Percentiles rank a stretch among this genome's conserved stretches.
Conservation (phyloP, 2,113 vertebrate genomes). For the Phalacrocorax aristotelis region DNA sequence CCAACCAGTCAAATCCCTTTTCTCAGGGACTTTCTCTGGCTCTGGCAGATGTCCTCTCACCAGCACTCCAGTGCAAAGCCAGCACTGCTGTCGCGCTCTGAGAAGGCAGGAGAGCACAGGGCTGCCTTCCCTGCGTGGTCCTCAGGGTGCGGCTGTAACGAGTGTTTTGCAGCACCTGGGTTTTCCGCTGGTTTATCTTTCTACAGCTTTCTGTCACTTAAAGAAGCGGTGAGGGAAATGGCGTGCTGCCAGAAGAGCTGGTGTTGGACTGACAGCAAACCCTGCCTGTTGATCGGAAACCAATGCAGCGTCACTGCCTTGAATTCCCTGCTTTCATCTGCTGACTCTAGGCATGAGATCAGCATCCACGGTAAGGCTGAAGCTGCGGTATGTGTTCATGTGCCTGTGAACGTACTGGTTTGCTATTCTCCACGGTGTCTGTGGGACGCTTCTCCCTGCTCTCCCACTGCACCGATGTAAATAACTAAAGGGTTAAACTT, state of each 20-base stretch:
- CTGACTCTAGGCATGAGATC: fast-evolving
- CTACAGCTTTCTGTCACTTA: neutral
- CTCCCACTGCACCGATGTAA: neutral
- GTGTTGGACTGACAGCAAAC: neutral
- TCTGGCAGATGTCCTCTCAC: neutral
- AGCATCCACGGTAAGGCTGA: fast-evolving
- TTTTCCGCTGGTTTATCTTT: neutral
- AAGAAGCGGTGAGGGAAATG: fast-evolving
- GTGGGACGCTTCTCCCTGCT: neutral
- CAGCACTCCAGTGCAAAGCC: neutral
- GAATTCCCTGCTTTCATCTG: fast-evolving
- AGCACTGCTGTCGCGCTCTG: neutral
- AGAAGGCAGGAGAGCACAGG: neutral
- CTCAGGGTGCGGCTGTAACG: fast-evolving
- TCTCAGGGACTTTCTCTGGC: neutral
- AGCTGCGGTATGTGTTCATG: fast-evolving
- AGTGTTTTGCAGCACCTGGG: neutral
- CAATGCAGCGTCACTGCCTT: fast-evolving
- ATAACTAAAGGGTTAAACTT: no score
- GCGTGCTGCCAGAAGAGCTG: neutral
- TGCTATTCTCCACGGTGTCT: fast-evolving
- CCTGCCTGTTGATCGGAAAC: neutral
- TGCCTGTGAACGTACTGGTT: fast-evolving
- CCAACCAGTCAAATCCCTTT: fast-evolving
- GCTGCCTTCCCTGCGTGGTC: neutral